Percentiles rank a stretch among this genome's conserved stretches.
These are phyloP conservation scores for Poeciliopsis prolifica DNA, from an alignment of 2,113 vertebrate species.

Conservation along the genomic window DNA sequence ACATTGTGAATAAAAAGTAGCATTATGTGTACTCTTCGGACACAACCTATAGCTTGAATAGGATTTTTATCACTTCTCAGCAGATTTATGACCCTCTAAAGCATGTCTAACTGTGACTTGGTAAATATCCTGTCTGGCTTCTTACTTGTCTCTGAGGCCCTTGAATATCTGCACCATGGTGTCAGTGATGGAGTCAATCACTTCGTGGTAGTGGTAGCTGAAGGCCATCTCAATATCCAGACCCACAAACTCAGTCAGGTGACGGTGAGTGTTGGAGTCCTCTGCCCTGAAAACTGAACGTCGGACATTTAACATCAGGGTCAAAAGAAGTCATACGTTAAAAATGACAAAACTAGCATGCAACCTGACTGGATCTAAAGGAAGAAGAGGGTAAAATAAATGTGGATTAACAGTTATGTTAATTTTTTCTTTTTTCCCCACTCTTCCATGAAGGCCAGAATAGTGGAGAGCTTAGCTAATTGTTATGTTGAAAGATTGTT, in stretches of 20 bases:
- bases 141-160: constrained; percentile 94
- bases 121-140: neutral
- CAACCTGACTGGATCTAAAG: too few species aligned
- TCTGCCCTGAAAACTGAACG: constrained; percentile 94
- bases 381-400: too few species aligned
- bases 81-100: neutral
- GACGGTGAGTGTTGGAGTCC: constrained; percentile 98
- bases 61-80: neutral
- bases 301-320: neutral
- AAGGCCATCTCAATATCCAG: constrained; percentile 99
- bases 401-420: too few species aligned
- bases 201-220: constrained; percentile 98
- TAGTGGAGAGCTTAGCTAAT: too few species aligned
- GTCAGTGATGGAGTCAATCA: constrained; percentile 95
- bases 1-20: neutral
- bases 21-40: neutral
- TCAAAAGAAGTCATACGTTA: neutral
- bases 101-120: neutral
- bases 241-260: constrained; percentile 97
- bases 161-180: constrained; percentile 99
- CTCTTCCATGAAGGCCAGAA: too few species aligned
- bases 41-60: neutral
- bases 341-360: too few species aligned
- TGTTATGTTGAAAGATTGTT: too few species aligned
- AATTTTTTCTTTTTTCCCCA: too few species aligned